These are phyloP conservation scores for Zelleria hepariella DNA, from an alignment of 2,888 invertebrate species.

Conservation along the genomic window DNA sequence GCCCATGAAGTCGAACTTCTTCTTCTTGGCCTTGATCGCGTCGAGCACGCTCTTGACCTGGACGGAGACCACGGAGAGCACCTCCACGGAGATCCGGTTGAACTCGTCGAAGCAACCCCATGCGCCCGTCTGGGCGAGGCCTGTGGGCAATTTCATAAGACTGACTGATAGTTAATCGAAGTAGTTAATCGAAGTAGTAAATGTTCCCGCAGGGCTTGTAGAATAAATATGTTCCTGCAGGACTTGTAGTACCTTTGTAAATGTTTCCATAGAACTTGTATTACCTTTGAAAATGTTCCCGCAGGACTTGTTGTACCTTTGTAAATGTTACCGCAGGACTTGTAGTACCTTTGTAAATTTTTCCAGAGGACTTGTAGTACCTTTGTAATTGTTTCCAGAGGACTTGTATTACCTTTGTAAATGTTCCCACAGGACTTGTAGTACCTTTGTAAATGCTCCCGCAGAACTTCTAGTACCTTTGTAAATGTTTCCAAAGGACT, in stretches of 20 bases:
- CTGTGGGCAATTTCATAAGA: conserved; percentile 20
- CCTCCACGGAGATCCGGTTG: conserved; percentile 95
- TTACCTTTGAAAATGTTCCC: too few species aligned
- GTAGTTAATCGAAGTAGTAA: too few species aligned
- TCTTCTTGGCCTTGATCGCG: conserved; percentile 87
- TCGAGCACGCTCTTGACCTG: conserved; percentile 91
- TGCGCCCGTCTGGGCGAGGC: conserved; percentile 93
- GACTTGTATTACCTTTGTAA: not conserved
- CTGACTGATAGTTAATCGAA: too few species aligned
- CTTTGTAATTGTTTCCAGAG: too few species aligned
- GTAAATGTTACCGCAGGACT: not conserved
- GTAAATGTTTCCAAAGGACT: conserved; percentile 94
- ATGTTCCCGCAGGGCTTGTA: too few species aligned
- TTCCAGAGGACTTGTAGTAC: too few species aligned
- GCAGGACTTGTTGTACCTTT: too few species aligned
- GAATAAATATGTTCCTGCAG: not conserved
- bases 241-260: not conserved
- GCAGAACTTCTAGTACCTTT: not conserved
- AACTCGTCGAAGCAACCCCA: conserved; percentile 99
- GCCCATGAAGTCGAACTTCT: conserved; percentile 87
- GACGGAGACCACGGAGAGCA: conserved; percentile 94
- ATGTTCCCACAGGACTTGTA: not conserved
- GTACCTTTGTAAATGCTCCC: not conserved
- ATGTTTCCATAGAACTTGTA: too few species aligned
- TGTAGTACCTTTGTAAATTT: not conserved